These are phyloP conservation scores for Bombycilla garrulus DNA, from an alignment of 2,113 vertebrate genomes.

Conservation along the genomic window DNA sequence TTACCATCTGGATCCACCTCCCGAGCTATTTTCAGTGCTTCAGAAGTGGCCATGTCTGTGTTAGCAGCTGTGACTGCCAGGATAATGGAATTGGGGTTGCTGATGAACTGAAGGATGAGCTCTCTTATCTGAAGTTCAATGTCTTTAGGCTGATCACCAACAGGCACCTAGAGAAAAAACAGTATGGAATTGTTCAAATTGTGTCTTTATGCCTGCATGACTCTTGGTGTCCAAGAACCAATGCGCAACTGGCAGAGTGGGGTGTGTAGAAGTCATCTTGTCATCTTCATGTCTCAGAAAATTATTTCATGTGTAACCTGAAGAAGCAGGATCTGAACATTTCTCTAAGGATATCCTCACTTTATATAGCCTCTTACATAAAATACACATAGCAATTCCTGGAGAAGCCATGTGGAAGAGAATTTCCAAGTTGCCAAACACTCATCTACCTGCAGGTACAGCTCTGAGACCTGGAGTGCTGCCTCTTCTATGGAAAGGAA, in stretches of 20 bases:
- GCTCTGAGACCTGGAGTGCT: not conserved
- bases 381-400: not conserved
- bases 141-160: conserved; percentile 97
- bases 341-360: not conserved
- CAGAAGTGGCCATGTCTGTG: conserved; percentile 98
- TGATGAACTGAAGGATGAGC: conserved; percentile 92
- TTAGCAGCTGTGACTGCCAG: conserved; percentile 97
- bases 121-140: conserved; percentile 97
- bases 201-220: not conserved
- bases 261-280: not conserved
- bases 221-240: not conserved
- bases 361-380: not conserved
- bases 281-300: not conserved
- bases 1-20: conserved; percentile 96
- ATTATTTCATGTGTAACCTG: not conserved
- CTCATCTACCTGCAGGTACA: not conserved
- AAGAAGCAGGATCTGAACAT: not conserved
- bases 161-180: conserved; percentile 82
- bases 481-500: not conserved
- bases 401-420: not conserved
- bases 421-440: not conserved
- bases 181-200: not conserved
- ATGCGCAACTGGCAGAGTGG: not conserved
- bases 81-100: conserved; percentile 98
- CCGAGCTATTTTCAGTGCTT: conserved; percentile 94